Base-by-base conservation (phyloP, 2,113 vertebrate species). In the Pleuronectes platessa region DNA sequence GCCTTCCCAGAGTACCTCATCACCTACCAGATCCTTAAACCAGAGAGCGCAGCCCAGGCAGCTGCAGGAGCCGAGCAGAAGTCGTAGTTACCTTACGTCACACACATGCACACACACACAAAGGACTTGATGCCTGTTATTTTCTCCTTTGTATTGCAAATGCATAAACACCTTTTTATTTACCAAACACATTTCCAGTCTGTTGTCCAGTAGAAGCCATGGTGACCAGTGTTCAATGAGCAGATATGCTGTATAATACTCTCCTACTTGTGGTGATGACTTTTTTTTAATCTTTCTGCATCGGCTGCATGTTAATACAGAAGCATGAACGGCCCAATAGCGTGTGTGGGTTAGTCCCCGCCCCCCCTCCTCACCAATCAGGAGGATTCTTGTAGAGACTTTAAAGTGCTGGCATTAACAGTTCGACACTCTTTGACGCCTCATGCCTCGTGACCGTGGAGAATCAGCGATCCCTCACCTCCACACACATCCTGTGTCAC, bases 1-100 rank as follows among this genome's bases (percentile, higher is more conserved):
- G 98, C 98, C 1, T 99, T 96, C 92, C 98, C 98, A 3, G 98
- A 99, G 90, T 99, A 99, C 96, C 96, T 99, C 83, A 99, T 99
- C 92, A 98, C 97, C 0, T 99, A 99, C 79, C 98, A 99, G 95
- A 99, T 99, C 86, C 92, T 98, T 92, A 99, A 99, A 90, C 98
- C 98, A 0, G 98, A 99, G 85, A 97, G 95, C 62, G 93, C 95
- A n/a, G 94, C 96, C 60, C 96, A 97, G 94, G 92, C 95, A 12
- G 90, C 96, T 13, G 92, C 96, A 56, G 96, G 95, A 54, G 96
- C 96, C 1, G 98, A 99, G 85, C 98, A 99, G 92, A 99, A 99
- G 93, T 98, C 98, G 68, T 99, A 99, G 96, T 98, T 56, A 24
- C 62, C 54, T 13, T 4, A 49, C 9, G 2, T 75, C 70, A 37